These are phyloP conservation scores for Andrena minutula DNA, from an alignment of 2,888 invertebrate genomes.

Conservation along the genomic window DNA sequence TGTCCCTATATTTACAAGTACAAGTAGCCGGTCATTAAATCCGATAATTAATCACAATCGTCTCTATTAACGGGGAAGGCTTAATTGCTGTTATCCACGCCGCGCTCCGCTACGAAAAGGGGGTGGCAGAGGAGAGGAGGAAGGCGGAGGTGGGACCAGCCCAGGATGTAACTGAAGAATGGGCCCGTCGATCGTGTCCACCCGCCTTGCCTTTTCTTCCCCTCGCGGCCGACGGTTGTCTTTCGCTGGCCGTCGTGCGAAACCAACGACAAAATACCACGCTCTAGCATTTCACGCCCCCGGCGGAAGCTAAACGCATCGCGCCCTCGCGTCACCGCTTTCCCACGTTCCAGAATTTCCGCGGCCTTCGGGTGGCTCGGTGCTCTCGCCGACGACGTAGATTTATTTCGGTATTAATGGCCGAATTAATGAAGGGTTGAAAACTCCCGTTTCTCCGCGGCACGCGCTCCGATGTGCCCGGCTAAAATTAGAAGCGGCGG, in stretches of 20 bases:
- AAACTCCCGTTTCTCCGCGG: too few species aligned
- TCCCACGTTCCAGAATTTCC: slow-evolving; percentile 7
- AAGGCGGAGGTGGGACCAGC: slow-evolving; percentile 69
- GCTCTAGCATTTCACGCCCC: slow-evolving; percentile 49
- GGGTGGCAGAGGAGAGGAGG: slow-evolving; percentile 38
- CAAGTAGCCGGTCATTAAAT: slow-evolving; percentile 83
- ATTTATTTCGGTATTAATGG: slow-evolving; percentile 15
- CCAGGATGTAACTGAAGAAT: slow-evolving; percentile 79
- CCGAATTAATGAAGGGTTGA: background rate
- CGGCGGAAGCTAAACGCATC: slow-evolving; percentile 9
- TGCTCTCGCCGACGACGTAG: too few species aligned
- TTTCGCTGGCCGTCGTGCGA: slow-evolving; percentile 70
- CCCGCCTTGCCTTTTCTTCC: slow-evolving; percentile 54
- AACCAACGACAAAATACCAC: slow-evolving; percentile 71
- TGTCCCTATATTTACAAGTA: slow-evolving; percentile 81
- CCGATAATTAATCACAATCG: slow-evolving; percentile 84
- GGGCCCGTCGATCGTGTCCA: slow-evolving; percentile 70
- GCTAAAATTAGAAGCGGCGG: too few species aligned
- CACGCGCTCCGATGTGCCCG: too few species aligned
- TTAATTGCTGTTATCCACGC: slow-evolving; percentile 84
- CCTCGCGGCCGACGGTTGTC: slow-evolving; percentile 49
- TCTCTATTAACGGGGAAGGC: slow-evolving; percentile 83
- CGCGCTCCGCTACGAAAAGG: slow-evolving; percentile 71
- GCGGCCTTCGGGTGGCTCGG: slow-evolving; percentile 1
- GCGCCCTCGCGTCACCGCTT: background rate